Evolutionary conservation across 1,140 invertebrate genomes (phyloP), one percentile per base, ranked within the genome.

Genomic region (Penaeus vannamei): DNA sequence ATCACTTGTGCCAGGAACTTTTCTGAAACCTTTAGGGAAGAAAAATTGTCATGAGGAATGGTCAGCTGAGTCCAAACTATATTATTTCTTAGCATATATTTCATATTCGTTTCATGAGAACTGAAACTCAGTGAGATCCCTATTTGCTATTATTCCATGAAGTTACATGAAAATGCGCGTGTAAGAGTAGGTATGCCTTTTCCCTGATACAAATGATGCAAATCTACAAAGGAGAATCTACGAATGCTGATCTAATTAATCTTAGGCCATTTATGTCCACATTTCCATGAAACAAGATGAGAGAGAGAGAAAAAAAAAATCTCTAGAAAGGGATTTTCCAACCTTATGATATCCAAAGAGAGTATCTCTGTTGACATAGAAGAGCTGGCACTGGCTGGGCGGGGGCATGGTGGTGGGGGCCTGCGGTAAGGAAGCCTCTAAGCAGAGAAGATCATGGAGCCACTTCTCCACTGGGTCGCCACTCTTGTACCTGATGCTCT

Each of bases 261-360:
- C 0, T 42, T 2, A 42, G 36, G 36, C 4, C 4, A 42, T 42
- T 42, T 42, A 42, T 42, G 1, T 42, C 36, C 36, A 42, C 8
- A 42, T 36, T 61, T 64, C 17, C n/a, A 81, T 26, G 36, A 79
- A 61, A 86, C 4, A 79, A 59, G 59, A 77, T 42, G 23, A 72
- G 17, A 62, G 5, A 14, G 8, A 17, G 26, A 32, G 17, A 0
- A 61, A 20, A 19, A 29, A 80, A 1, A 46, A n/a, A 80, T 42
- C 36, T 36, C 36, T 79, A 26, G 22, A 23, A 81, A n/a, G 17
- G n/a, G 5, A 26, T 29, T 20, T 23, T 42, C 79, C 19, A 46
- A 97, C 97, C 93, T 97, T 97, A 92, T 99, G 98, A 93, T 98
- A 99, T 85, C 98, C 99, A 93, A 99, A 99, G 22, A 99, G 93